A percentile compares a stretch with the other conserved stretches of the same genome.
Conservation (phyloP, 2,113 vertebrate species). For the rabbit (Oryctolagus cuniculus) region mOryCun1.1 NC_091432.1:215336501-215337000, state of each 20-base stretch:
- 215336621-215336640: slow-evolving; percentile 45
- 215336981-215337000: slow-evolving; percentile 32
- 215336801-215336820: slow-evolving; percentile 59
- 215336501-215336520: slow-evolving; percentile 72
- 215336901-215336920: slow-evolving; percentile 6
- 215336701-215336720: slow-evolving; percentile 63
- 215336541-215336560: slow-evolving; percentile 48
- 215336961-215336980: slow-evolving; percentile 1
- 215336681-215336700: slow-evolving; percentile 85
- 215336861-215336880: neutral
- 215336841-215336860: slow-evolving; percentile 43
- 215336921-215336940: slow-evolving; percentile 26
- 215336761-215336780: slow-evolving; percentile 48
- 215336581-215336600: neutral
- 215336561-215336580: slow-evolving; percentile 52
- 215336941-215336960: neutral
- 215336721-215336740: slow-evolving; percentile 48
- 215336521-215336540: slow-evolving; percentile 51
- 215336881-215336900: slow-evolving; percentile 23
- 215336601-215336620: slow-evolving; percentile 61
- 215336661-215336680: slow-evolving; percentile 63
- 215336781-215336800: slow-evolving; percentile 18
- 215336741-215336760: slow-evolving; percentile 19
- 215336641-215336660: slow-evolving; percentile 40
- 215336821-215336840: slow-evolving; percentile 64